Base-by-base conservation (phyloP, 2,113 vertebrate species). In the Cichladusa arquata region DNA sequence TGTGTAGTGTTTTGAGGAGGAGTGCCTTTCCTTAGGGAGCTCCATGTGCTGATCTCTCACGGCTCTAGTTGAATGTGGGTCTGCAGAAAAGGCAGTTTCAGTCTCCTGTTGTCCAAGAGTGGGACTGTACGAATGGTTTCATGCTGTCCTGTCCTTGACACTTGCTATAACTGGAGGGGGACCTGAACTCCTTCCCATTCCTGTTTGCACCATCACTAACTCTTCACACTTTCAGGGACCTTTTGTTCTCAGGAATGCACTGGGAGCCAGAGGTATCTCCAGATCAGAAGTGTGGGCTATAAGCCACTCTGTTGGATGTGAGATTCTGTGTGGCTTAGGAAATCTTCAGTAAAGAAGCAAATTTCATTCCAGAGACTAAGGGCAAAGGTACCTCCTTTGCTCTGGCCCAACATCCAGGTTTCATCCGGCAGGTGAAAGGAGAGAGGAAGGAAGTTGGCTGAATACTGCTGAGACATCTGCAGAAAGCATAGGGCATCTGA, bases 41-140 rank as follows among this genome's bases (percentile, higher is more conserved):
- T 61, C 33, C 33, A 0, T n/a, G 13, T 36, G 28, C 62, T 77
- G 50, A 9, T 71, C 14, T 64, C 25, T 83, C 8, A 3, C 16
- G n/a, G 53, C 40, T 90, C 64, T 40, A 83, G 18, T 24, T 58
- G 26, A 51, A 19, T 3, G 14, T 66, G 62, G 29, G 40, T 23
- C 50, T 67, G 28, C 53, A 78, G 58, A 78, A 83, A 61, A 87
- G 25, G 34, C 69, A 76, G 18, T 26, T 82, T 64, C 56, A 64
- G 31, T 62, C 53, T 70, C 2, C 0, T 24, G 5, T 42, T 1
- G 3, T 45, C 42, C 17, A 26, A 9, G 17, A 4, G 2, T 50
- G 69, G 34, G 20, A n/a, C 45, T 36, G 40, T 71, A 19, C 50
- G 42, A 44, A 45, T 53, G 16, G 22, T 48, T 70, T 90, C 19